Conservation (phyloP, 2,797 vertebrate genomes). For the Takifugu rubripes region DNA sequence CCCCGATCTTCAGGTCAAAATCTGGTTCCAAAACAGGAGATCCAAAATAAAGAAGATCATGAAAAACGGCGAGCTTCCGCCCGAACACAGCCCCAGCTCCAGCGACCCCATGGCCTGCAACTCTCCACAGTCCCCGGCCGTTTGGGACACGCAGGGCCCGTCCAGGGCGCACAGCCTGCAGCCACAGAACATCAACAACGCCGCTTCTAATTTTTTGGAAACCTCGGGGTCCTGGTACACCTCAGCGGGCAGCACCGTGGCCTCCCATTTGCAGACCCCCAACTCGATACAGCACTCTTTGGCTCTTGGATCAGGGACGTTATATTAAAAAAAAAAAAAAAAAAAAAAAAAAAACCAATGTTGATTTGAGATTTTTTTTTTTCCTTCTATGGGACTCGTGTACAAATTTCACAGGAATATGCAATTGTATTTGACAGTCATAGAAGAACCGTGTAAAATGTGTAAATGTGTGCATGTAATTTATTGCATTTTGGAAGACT, state of each 20-base stretch:
- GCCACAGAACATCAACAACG: constrained; percentile 86
- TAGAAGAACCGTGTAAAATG: constrained; percentile 86
- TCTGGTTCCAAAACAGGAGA: constrained; percentile 99
- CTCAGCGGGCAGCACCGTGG: constrained; percentile 77
- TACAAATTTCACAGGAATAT: constrained; percentile 90
- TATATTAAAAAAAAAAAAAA: constrained; percentile 81
- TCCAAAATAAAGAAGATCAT: constrained; percentile 99
- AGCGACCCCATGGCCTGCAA: constrained; percentile 99
- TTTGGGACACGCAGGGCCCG: constrained; percentile 94
- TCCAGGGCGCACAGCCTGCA: constrained; percentile 91
- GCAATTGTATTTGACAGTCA: constrained; percentile 87
- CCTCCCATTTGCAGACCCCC: constrained; percentile 88
- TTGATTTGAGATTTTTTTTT: constrained; percentile 48
- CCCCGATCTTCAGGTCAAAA: constrained; percentile 86
- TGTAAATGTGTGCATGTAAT: constrained; percentile 99
- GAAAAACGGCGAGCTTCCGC: constrained; percentile 97
- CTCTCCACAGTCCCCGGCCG: constrained; percentile 95
- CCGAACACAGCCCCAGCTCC: constrained; percentile 98
- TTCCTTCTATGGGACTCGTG: constrained; percentile 84
- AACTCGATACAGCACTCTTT: constrained; percentile 94
- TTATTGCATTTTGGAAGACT: constrained; percentile 98
- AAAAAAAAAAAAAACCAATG: neutral
- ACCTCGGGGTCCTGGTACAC: constrained; percentile 91
- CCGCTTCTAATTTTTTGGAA: constrained; percentile 92
- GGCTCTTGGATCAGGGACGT: constrained; percentile 94